Base-by-base conservation (phyloP, 2,888 invertebrate species). In the Tryphoninae sp. region DNA sequence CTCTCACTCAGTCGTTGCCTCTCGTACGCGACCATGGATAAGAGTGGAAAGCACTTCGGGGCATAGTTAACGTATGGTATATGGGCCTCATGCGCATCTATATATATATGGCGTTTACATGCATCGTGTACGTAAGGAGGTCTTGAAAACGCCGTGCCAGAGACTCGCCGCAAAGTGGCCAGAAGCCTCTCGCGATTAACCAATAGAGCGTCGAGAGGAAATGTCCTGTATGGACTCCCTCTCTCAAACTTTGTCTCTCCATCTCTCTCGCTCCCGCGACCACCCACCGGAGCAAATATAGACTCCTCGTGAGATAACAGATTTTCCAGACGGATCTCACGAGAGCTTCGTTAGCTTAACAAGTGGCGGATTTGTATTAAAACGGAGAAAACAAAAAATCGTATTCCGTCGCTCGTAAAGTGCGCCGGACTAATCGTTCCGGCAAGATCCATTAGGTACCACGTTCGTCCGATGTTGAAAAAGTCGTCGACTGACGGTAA, bases 101-200 rank as follows among this genome's bases (percentile, higher is more conserved):
- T 33, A 33, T 33, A 33, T 33, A 33, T 33, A 33, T 33, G 55
- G 33, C 26, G 61, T 23, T 40, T 33, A 33, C 7, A 53, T 55
- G 75, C 72, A 69, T 65, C 26, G 68, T 26, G 72, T 75, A 61
- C 71, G 61, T 75, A 79, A 82, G 72, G 69, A 74, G 72, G 55
- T 49, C 61, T 71, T 61, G 78, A 71, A 72, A 76, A 62, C 51
- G n/a, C 59, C 33, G 45, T 62, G 75, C 75, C 78, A 75, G 75
- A 76, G 26, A 23, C 59, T 67, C 53, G 40, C 53, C 64, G 80
- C 62, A 79, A 45, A 82, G 78, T 78, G 78, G 75, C 82, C 82
- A 79, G 82, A 82, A 78, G 78, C 82, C 71, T 76, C 71, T 58
- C 33, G 40, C 78, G 78, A 71, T 81, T 71, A 61, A 72, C 78